These are phyloP conservation scores for Coregonus suidteri DNA, from an alignment of 2,797 vertebrate genomes.

Conservation along the genomic window DNA sequence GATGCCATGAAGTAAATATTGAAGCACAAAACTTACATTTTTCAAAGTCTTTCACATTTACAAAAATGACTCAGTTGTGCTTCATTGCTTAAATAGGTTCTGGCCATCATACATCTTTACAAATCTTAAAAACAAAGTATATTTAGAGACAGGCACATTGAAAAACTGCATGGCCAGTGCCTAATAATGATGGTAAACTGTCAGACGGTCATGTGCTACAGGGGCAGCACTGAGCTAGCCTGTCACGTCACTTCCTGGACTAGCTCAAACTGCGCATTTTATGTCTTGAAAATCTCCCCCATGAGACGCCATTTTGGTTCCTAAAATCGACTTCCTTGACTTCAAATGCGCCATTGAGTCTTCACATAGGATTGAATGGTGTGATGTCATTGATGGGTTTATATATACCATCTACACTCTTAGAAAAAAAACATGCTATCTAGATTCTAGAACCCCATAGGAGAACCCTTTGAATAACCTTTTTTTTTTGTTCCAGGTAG, in stretches of 20 bases:
- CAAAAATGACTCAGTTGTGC: slow-evolving; percentile 73
- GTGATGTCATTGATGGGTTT: too few relatives aligned
- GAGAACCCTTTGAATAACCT: too few relatives aligned
- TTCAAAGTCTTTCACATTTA: slow-evolving; percentile 65
- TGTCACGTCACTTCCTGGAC: slow-evolving; percentile 29
- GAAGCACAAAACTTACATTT: slow-evolving; percentile 62
- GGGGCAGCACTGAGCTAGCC: slow-evolving; percentile 49
- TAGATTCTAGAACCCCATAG: too few relatives aligned
- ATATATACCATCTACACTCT: too few relatives aligned
- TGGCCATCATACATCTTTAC: slow-evolving; percentile 73
- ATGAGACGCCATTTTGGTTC: too few relatives aligned
- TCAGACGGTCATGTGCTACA: slow-evolving; percentile 65
- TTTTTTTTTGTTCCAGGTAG: too few relatives aligned
- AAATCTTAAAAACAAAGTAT: slow-evolving; percentile 76
- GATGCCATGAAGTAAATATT: slow-evolving; percentile 51
- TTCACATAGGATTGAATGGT: too few relatives aligned
- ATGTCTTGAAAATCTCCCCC: too few relatives aligned
- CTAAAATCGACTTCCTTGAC: too few relatives aligned
- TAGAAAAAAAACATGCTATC: too few relatives aligned
- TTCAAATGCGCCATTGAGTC: too few relatives aligned
- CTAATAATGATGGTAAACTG: slow-evolving; percentile 74
- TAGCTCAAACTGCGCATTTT: too few relatives aligned
- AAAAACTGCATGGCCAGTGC: slow-evolving; percentile 71
- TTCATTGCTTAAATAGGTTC: slow-evolving; percentile 66
- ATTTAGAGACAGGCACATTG: slow-evolving; percentile 74